Percentiles rank a stretch among this genome's conserved stretches.
Conservation (phyloP, 2,888 invertebrate genomes). For the Drosophila borborema region DNA sequence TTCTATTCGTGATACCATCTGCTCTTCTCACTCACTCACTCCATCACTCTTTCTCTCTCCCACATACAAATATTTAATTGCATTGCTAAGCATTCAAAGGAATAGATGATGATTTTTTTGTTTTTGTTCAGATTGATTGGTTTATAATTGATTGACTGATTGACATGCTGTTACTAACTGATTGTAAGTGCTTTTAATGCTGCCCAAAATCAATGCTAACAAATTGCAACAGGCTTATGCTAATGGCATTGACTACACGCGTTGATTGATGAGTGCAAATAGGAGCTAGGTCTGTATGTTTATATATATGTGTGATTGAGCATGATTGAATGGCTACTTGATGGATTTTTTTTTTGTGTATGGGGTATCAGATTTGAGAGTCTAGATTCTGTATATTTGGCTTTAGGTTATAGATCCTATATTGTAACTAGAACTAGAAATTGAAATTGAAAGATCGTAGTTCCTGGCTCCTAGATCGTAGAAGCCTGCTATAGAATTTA, state of each 20-base stretch:
- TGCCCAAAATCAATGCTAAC: background rate
- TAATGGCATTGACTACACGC: slow-evolving; percentile 3
- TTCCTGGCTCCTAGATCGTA: too few relatives aligned
- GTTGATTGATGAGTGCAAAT: background rate
- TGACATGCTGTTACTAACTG: slow-evolving; percentile 25
- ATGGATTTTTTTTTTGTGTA: too few relatives aligned
- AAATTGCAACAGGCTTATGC: slow-evolving; percentile 10
- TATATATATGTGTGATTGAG: background rate
- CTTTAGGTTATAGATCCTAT: too few relatives aligned
- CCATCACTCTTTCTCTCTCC: background rate
- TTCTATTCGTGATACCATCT: background rate
- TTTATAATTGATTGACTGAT: slow-evolving; percentile 45
- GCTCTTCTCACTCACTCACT: slow-evolving; percentile 2
- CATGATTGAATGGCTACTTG: background rate
- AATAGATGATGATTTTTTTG: slow-evolving; percentile 8
- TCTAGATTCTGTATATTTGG: too few relatives aligned
- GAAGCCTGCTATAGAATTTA: too few relatives aligned
- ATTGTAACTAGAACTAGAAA: too few relatives aligned
- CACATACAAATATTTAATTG: slow-evolving; percentile 39
- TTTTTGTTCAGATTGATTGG: slow-evolving; percentile 40
- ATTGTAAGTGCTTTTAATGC: slow-evolving; percentile 15
- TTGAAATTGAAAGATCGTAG: too few relatives aligned
- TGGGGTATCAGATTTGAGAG: too few relatives aligned
- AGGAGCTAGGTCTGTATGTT: background rate
- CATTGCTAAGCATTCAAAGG: slow-evolving; percentile 25